phyloP scores from a whole-genome alignment of 2,888 invertebrate species.

The Biston stratarius region DNA sequence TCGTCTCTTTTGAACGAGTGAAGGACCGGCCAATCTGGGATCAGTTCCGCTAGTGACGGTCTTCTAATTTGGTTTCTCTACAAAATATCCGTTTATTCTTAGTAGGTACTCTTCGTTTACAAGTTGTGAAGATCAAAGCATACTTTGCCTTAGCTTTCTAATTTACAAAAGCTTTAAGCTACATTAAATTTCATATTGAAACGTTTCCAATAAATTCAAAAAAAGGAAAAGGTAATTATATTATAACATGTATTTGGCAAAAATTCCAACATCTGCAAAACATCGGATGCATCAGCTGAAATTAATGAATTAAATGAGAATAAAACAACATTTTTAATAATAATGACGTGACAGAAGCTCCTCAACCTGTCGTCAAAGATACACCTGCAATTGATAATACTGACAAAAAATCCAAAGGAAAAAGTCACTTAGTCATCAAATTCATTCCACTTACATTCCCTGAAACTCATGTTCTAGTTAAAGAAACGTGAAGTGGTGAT shows the following conservation, averaged over 20 bases:
- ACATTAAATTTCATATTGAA: conserved; percentile 6
- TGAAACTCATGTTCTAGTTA: conserved; percentile 76
- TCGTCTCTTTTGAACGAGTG: conserved; percentile 94
- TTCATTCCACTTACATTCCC: conserved; percentile 85
- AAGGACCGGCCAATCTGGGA: conserved; percentile 98
- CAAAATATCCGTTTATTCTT: conserved; percentile 80
- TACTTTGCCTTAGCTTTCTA: conserved; percentile 16
- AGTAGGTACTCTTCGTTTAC: conserved; percentile 47
- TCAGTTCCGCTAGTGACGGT: conserved; percentile 96
- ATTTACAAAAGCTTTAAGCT: conserved; percentile 13
- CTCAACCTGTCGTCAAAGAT: conserved; percentile 78
- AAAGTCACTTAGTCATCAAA: conserved; percentile 66
- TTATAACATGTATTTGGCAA: conserved; percentile 47
- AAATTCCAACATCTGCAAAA: conserved; percentile 82
- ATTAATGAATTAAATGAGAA: conserved; percentile 75
- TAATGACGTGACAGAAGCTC: conserved; percentile 82
- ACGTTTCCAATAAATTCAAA: conserved; percentile 6
- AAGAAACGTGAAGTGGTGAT: conserved; percentile 80
- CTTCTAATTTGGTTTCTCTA: conserved; percentile 89
- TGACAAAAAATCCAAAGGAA: conserved; percentile 57
- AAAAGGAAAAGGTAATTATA: conserved; percentile 13
- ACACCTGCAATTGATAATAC: conserved; percentile 78
- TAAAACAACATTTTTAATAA: conserved; percentile 62
- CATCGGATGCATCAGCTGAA: conserved; percentile 81
- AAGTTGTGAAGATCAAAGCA: conserved; percentile 11